phyloP scores from a whole-genome alignment of 2,113 vertebrate species.

The Campylomormyrus numenius region DNA sequence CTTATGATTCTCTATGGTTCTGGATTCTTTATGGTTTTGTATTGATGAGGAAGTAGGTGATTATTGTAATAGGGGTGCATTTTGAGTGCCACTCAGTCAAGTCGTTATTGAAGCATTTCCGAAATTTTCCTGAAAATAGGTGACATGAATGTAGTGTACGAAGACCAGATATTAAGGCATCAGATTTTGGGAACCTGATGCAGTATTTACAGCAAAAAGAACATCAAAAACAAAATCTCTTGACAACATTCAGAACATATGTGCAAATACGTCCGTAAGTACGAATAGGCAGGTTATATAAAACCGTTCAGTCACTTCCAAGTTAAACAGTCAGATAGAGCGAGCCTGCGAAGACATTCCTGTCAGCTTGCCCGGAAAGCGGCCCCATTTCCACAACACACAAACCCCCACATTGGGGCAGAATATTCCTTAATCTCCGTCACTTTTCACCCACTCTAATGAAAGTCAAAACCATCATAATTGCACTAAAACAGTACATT shows the following conservation, averaged over 20 bases:
- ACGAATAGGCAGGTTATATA: neutral
- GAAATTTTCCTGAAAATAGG: neutral
- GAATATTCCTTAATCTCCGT: slow-evolving; percentile 39
- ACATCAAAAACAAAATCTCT: neutral
- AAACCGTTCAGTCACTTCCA: neutral
- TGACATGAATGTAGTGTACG: neutral
- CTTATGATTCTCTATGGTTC: too few relatives aligned
- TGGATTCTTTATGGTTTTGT: too few relatives aligned
- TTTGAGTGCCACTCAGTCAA: neutral
- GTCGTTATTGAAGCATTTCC: neutral
- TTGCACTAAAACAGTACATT: slow-evolving; percentile 23
- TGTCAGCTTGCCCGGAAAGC: neutral
- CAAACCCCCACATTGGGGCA: neutral
- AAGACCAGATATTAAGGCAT: neutral
- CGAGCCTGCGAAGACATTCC: neutral
- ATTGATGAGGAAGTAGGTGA: neutral
- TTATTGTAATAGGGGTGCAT: neutral
- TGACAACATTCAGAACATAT: neutral
- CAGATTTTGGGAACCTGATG: neutral
- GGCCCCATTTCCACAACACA: neutral
- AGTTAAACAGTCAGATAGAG: neutral
- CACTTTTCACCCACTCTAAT: slow-evolving; percentile 14
- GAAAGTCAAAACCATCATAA: slow-evolving; percentile 31
- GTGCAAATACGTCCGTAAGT: neutral
- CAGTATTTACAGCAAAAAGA: neutral